Evolutionary conservation across 2,888 invertebrate genomes (phyloP).

Genomic region (Phalera bucephala): DNA sequence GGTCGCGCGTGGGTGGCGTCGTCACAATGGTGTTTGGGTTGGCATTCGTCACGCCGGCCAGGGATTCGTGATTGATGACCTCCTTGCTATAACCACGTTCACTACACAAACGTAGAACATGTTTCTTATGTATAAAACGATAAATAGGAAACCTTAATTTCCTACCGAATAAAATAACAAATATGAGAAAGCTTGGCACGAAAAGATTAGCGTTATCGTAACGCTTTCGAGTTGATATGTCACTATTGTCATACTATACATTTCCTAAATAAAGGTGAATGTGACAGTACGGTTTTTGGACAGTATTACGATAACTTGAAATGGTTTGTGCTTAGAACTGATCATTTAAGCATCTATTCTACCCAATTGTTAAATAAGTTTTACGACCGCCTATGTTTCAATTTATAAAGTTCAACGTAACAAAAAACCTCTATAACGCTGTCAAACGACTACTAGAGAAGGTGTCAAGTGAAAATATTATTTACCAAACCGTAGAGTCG

Average conservation of each 20-base stretch:
- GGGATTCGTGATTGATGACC: slow-evolving; percentile 67
- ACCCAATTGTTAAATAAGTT: too few relatives aligned
- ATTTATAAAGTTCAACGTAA: slow-evolving; percentile 21
- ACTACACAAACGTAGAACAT: slow-evolving; percentile 8
- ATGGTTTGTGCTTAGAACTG: too few relatives aligned
- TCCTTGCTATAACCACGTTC: slow-evolving; percentile 23
- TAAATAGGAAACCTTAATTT: too few relatives aligned
- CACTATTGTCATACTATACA: too few relatives aligned
- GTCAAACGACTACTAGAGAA: slow-evolving; percentile 47
- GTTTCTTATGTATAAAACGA: neutral
- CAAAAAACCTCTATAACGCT: slow-evolving; percentile 32
- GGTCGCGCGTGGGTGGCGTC: slow-evolving; percentile 62
- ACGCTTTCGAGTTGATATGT: too few relatives aligned
- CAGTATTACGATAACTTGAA: too few relatives aligned
- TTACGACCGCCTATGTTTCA: slow-evolving; percentile 16
- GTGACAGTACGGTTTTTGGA: too few relatives aligned
- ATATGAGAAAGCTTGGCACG: too few relatives aligned
- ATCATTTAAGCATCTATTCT: too few relatives aligned
- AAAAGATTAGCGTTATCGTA: too few relatives aligned
- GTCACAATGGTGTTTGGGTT: slow-evolving; percentile 76
- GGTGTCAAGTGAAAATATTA: slow-evolving; percentile 52
- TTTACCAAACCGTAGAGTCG: slow-evolving; percentile 29
- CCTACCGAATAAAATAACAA: too few relatives aligned
- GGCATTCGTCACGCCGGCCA: slow-evolving; percentile 76
- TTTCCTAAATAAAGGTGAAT: too few relatives aligned